Percentiles rank a stretch among this genome's conserved stretches.
These are phyloP conservation scores for Trinectes maculatus DNA, from an alignment of 2,113 vertebrate genomes.

Conservation along the genomic window DNA sequence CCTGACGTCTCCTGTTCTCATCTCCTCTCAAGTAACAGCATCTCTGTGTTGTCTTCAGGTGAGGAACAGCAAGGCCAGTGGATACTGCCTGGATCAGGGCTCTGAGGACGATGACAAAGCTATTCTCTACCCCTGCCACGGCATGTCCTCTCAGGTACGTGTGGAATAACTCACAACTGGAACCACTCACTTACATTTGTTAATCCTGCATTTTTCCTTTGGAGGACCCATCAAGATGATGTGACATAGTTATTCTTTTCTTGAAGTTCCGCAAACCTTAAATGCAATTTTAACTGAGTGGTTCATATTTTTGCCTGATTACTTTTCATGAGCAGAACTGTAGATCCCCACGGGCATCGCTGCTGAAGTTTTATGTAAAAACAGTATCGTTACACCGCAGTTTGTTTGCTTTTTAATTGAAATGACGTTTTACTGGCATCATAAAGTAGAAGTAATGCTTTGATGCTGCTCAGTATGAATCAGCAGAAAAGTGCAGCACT, in stretches of 20 bases:
- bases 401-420: too few relatives aligned
- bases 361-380: too few relatives aligned
- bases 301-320: too few relatives aligned
- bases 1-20: not conserved
- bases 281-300: too few relatives aligned
- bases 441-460: too few relatives aligned
- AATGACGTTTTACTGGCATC: too few relatives aligned
- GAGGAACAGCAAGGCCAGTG: constrained; percentile 95
- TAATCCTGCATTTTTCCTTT: not conserved
- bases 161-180: too few relatives aligned
- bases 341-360: not conserved
- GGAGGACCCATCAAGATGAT: constrained; percentile 3
- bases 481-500: constrained; percentile 18
- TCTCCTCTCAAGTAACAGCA: not conserved
- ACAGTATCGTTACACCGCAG: not conserved
- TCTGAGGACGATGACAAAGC: constrained; percentile 95
- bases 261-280: too few relatives aligned
- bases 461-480: constrained; percentile 11
- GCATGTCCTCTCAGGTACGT: constrained; percentile 99
- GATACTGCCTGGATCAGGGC: constrained; percentile 97
- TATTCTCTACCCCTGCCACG: constrained; percentile 96
- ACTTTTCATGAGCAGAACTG: not conserved
- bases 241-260: not conserved
- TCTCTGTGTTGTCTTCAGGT: constrained; percentile 81
- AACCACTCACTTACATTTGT: not conserved